Evolutionary conservation across 1,140 invertebrate genomes (phyloP).

Genomic region (Rhopalosiphum maidis): DNA sequence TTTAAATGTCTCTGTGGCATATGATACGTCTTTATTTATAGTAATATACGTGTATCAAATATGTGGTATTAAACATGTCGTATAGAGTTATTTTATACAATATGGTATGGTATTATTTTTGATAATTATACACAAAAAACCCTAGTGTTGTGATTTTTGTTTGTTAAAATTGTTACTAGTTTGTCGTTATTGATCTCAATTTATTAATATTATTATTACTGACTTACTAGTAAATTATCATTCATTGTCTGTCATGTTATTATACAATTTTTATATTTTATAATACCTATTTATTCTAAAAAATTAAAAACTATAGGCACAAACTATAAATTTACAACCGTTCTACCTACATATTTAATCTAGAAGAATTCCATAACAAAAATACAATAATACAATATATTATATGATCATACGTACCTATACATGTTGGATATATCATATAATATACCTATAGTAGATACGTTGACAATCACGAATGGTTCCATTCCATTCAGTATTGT

Average conservation of each 20-base stretch:
- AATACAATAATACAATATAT: background rate
- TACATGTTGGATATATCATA: background rate
- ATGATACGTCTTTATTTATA: background rate
- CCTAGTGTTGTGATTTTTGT: background rate
- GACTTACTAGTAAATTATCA: background rate
- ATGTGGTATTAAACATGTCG: background rate
- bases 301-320: background rate
- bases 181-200: background rate
- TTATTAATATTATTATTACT: background rate
- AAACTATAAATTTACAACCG: background rate
- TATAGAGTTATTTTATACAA: background rate
- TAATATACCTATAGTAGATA: background rate
- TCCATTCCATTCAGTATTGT: background rate
- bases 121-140: background rate
- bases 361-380: slow-evolving; percentile 4
- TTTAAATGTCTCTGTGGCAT: too few species aligned
- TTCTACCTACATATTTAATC: background rate
- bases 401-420: background rate
- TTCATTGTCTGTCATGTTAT: background rate
- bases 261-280: background rate
- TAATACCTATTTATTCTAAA: background rate
- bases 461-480: slow-evolving; percentile 8
- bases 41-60: background rate
- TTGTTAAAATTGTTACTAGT: too few species aligned
- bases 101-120: background rate